Base-by-base conservation (phyloP, 1,140 invertebrate species). In the Drosophila albomicans region DNA sequence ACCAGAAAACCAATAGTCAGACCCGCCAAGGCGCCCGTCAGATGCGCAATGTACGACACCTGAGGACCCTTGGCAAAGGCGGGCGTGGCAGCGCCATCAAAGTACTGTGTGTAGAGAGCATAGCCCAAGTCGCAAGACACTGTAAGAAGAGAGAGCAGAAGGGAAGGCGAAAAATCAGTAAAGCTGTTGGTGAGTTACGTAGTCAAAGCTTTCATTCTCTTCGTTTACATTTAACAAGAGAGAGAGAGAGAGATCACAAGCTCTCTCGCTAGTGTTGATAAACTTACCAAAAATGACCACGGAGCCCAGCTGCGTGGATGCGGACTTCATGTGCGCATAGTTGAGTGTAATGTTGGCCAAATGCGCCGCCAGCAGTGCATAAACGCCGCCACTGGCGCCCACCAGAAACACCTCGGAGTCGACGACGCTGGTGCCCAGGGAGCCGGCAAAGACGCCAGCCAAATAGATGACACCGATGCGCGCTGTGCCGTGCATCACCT, bases 271-370 rank as follows among this genome's bases (percentile, higher is more conserved):
- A 13, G 1, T 35, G 25, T 70, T 43, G 43, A 7, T 6, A 80
- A 94, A 38, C 96, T 95, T 93, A 97, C 97, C 98, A 91, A 99
- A 97, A 62, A 98, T 96, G 82, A 99, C 96, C 81, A 98, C 96
- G 52, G 97, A 97, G 80, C 98, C 95, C 67, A 99, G 94, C 79
- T 98, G 94, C 78, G 98, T 95, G 71, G 98, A 96, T 20, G 98
- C 98, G 91, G 98, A 97, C 90, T 98, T 97, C 98, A 99, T 99
- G 92, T 98, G 97, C 92, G 98, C 97, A 93, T 98, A 99, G 93
- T 99, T 99, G 79, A 99, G 94, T 52, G 98, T 94, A 11, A 99
- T 97, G 93, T 99, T 99, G 75, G 98, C 97, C 78, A 99, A 94
- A 93, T 99, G 98, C 51, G 98, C 98, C 5, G 98, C 98, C 11